Percentiles rank a stretch among this genome's conserved stretches.
phyloP scores from a whole-genome alignment of 2,113 vertebrate species.

The Muscicapa adusta region DNA sequence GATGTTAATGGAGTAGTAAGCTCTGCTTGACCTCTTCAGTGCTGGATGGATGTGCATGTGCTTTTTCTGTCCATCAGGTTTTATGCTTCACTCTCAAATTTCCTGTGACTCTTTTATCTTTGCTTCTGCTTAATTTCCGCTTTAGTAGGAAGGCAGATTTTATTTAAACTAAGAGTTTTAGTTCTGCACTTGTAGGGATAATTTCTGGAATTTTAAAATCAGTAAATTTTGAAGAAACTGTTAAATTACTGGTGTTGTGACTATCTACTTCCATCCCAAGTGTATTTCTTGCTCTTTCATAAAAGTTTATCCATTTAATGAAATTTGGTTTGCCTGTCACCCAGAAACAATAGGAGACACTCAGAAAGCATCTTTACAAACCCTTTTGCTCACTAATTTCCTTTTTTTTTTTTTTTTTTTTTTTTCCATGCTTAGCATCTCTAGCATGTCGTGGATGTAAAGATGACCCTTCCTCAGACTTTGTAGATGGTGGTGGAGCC shows the following conservation, averaged over 20 bases:
- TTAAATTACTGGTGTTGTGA: background rate
- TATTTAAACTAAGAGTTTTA: constrained; percentile 9
- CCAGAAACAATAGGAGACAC: background rate
- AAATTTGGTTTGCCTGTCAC: background rate
- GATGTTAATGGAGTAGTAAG: constrained; percentile 37
- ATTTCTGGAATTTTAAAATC: background rate
- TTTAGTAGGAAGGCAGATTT: background rate
- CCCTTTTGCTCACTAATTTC: background rate
- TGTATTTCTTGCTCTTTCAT: background rate
- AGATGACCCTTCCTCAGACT: background rate
- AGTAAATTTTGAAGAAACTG: background rate
- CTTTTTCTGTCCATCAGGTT: background rate
- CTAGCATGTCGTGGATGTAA: background rate
- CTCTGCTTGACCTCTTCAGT: constrained; percentile 51
- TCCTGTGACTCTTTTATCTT: background rate
- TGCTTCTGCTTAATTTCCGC: background rate
- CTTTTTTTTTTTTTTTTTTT: background rate
- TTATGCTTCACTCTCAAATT: constrained; percentile 6
- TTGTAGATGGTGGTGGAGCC: background rate
- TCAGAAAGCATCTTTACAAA: background rate
- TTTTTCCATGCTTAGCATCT: background rate
- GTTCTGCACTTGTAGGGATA: background rate
- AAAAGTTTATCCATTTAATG: background rate
- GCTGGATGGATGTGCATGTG: background rate
- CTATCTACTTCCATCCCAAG: background rate